Percentiles rank a stretch among this genome's conserved stretches.
Evolutionary conservation across 2,113 vertebrate species (phyloP).

Genomic region (Engraulis encrasicolus): DNA sequence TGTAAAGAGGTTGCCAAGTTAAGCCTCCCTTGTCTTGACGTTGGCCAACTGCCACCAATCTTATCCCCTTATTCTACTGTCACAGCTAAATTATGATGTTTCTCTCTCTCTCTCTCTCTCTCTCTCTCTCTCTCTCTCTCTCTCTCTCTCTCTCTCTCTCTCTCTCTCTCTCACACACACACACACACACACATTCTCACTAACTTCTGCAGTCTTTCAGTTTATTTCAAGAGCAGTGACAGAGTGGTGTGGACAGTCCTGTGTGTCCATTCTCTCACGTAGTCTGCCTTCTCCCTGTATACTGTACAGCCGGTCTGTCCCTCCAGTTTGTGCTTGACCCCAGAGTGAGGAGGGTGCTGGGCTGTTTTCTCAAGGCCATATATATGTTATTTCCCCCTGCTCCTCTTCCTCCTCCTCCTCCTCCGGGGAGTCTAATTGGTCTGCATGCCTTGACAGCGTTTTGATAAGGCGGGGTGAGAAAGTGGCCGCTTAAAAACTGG

Average conservation of each 20-base stretch:
- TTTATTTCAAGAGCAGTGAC: background rate
- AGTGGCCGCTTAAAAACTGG: slow-evolving; percentile 42
- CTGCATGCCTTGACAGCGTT: slow-evolving; percentile 51
- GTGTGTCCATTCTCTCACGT: background rate
- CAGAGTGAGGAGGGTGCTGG: slow-evolving; percentile 12
- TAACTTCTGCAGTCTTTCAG: background rate
- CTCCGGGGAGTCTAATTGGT: slow-evolving; percentile 51
- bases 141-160: background rate
- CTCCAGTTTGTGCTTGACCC: background rate
- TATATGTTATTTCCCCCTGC: slow-evolving; percentile 47
- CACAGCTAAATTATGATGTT: slow-evolving; percentile 21
- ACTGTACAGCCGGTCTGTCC: background rate
- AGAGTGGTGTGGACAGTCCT: background rate
- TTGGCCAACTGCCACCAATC: background rate
- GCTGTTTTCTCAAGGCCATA: slow-evolving; percentile 52
- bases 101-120: background rate
- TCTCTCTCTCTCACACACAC: background rate
- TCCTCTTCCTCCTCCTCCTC: too few relatives aligned
- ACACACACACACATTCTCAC: background rate
- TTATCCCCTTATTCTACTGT: background rate
- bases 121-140: background rate
- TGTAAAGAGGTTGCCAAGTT: background rate
- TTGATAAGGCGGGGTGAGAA: slow-evolving; percentile 51
- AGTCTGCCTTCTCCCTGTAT: background rate
- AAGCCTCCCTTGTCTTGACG: slow-evolving; percentile 1